These are phyloP conservation scores for Menura novaehollandiae DNA, from an alignment of 2,113 vertebrate species.

Conservation along the genomic window DNA sequence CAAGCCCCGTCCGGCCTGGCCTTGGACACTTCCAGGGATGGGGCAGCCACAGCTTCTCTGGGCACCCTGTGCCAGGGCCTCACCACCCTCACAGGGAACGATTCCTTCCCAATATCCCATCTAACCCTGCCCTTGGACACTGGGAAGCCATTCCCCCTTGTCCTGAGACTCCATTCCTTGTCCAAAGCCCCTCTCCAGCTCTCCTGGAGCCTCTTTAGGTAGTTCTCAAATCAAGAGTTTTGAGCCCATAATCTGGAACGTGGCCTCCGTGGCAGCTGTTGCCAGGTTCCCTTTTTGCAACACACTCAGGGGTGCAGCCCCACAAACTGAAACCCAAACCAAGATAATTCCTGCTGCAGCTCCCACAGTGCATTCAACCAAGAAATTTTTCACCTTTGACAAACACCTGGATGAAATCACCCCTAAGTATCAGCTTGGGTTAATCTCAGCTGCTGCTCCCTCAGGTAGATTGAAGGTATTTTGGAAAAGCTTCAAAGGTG, in stretches of 20 bases:
- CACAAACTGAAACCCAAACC: neutral
- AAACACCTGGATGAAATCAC: neutral
- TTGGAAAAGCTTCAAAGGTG: neutral
- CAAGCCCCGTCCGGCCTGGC: neutral
- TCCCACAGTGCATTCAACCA: neutral
- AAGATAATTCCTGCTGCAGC: neutral
- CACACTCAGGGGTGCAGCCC: neutral
- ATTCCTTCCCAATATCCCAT: neutral
- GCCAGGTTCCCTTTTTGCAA: neutral
- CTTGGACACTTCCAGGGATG: neutral
- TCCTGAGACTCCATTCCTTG: neutral
- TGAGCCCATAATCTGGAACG: neutral
- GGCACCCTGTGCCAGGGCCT: neutral
- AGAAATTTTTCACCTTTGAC: neutral
- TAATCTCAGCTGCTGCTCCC: neutral
- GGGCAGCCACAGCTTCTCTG: neutral
- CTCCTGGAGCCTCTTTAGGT: neutral
- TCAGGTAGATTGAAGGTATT: neutral
- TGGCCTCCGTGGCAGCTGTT: neutral
- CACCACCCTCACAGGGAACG: accelerated
- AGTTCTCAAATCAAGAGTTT: neutral
- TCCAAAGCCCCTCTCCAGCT: neutral
- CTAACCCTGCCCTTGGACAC: accelerated
- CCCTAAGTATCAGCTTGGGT: neutral
- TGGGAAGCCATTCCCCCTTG: neutral